These are phyloP conservation scores for Poeciliopsis occidentalis DNA, from an alignment of 2,113 vertebrate species.

Conservation along the genomic window DNA sequence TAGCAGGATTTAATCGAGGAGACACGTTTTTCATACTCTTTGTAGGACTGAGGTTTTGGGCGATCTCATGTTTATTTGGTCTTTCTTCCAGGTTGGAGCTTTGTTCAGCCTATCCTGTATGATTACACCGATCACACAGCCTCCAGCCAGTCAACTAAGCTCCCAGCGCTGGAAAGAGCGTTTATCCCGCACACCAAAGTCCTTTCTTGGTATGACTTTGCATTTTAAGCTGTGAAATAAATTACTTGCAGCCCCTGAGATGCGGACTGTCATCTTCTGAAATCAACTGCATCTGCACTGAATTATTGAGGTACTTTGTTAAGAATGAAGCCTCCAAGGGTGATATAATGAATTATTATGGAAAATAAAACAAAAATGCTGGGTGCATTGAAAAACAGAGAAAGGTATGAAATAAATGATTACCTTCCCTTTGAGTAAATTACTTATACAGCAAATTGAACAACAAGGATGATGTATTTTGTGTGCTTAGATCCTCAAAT, in stretches of 20 bases:
- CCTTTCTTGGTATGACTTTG: conserved; percentile 79
- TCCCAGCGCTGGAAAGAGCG: conserved; percentile 93
- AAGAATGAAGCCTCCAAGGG: neutral
- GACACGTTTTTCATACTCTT: neutral
- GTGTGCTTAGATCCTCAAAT: neutral
- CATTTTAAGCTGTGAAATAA: neutral
- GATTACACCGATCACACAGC: conserved; percentile 80
- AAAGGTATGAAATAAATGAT: no score
- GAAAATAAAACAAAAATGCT: no score
- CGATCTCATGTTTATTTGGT: conserved; percentile 1
- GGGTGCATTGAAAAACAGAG: no score
- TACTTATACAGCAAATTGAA: neutral
- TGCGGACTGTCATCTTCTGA: neutral
- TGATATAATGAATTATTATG: no score
- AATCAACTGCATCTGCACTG: conserved; percentile 4
- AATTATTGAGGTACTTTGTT: conserved; percentile 3
- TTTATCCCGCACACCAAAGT: conserved; percentile 85
- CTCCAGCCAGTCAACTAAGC: conserved; percentile 85
- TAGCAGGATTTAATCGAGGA: neutral
- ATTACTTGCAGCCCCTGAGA: conserved; percentile 11
- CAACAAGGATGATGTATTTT: neutral
- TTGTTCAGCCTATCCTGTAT: conserved; percentile 89
- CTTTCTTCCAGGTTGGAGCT: conserved; percentile 84
- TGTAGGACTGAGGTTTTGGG: neutral
- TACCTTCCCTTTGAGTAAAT: neutral